phyloP scores from a whole-genome alignment of 2,797 vertebrate genomes.

The Dryobates pubescens region DNA sequence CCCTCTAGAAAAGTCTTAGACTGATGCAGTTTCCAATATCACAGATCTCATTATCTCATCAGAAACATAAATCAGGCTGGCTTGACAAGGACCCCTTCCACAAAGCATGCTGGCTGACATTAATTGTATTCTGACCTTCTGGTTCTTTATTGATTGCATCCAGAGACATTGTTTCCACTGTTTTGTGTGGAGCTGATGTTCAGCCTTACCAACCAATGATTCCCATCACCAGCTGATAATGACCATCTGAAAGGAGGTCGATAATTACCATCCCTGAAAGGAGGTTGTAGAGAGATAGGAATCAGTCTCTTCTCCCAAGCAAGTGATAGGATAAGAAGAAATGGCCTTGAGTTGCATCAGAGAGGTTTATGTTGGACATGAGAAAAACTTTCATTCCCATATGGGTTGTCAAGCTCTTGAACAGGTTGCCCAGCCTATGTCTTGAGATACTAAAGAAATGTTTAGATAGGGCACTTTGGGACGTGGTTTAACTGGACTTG shows the following conservation, averaged over 20 bases:
- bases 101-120: not conserved
- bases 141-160: constrained; percentile 25
- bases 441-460: too few species aligned
- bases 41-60: not conserved
- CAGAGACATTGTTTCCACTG: not conserved
- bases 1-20: not conserved
- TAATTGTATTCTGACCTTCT: constrained; percentile 5
- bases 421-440: too few species aligned
- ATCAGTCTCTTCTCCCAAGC: too few species aligned
- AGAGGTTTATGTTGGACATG: too few species aligned
- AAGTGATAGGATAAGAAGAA: too few species aligned
- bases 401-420: too few species aligned
- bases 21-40: not conserved
- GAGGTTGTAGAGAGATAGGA: too few species aligned
- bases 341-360: too few species aligned
- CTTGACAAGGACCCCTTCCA: not conserved
- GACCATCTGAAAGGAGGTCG: not conserved
- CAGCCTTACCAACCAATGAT: not conserved
- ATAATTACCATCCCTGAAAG: not conserved
- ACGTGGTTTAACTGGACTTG: too few species aligned
- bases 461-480: too few species aligned
- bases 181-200: not conserved
- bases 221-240: not conserved
- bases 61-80: not conserved
- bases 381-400: too few species aligned